A percentile compares a stretch with the other conserved stretches of the same genome.
Evolutionary conservation across 2,888 invertebrate species (phyloP).

Genomic region (Congeria kusceri): DNA sequence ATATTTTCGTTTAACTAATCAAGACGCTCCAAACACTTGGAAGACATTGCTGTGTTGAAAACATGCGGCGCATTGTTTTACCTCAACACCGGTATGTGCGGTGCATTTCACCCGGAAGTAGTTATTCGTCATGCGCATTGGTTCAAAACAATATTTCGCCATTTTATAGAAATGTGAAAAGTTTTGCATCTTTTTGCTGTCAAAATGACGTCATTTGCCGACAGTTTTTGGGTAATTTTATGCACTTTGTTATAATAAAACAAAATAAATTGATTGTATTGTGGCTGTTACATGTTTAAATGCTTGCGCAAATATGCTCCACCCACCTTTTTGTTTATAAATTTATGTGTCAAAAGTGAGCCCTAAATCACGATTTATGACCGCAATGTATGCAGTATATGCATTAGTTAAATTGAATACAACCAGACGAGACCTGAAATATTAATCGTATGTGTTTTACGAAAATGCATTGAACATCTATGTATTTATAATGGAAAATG

Average conservation of each 20-base stretch:
- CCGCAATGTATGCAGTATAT: too few relatives aligned
- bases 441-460: too few relatives aligned
- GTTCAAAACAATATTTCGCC: constrained; percentile 80
- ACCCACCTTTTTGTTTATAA: constrained; percentile 29
- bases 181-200: constrained; percentile 20
- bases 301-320: constrained; percentile 5
- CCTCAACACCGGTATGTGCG: neutral
- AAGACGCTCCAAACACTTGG: too few relatives aligned
- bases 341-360: neutral
- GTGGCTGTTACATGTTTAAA: neutral
- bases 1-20: too few relatives aligned
- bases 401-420: too few relatives aligned
- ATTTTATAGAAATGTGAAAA: constrained; percentile 72
- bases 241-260: neutral
- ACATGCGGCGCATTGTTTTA: too few relatives aligned
- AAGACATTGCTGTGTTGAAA: too few relatives aligned
- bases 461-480: too few relatives aligned
- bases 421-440: too few relatives aligned
- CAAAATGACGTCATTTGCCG: constrained; percentile 81
- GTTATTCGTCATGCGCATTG: constrained; percentile 76
- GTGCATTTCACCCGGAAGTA: constrained; percentile 23
- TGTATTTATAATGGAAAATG: too few relatives aligned
- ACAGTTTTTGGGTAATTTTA: constrained; percentile 81
- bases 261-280: neutral
- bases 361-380: too few relatives aligned